Conservation (phyloP, 2,888 invertebrate species). For the Sphaerophoria rueppellii region DNA sequence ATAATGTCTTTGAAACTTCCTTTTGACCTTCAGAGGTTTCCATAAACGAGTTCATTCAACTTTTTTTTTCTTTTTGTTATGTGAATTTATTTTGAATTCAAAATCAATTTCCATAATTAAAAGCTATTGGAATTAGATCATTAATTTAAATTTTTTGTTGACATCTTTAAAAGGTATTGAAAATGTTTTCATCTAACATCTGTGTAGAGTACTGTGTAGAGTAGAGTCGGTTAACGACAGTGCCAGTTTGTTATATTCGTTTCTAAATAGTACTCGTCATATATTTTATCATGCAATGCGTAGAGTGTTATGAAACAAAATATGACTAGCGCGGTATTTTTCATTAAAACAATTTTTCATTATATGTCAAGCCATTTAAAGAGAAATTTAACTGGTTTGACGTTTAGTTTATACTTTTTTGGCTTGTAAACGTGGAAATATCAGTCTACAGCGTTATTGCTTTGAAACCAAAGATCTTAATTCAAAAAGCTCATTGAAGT, state of each 20-base stretch:
- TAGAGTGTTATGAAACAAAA: too few relatives aligned
- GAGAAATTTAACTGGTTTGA: too few relatives aligned
- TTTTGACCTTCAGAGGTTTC: neutral
- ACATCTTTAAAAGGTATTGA: neutral
- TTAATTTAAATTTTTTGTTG: slow-evolving; percentile 18
- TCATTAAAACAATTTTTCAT: too few relatives aligned
- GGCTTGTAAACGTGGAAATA: too few relatives aligned
- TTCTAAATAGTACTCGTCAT: neutral
- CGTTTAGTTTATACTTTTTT: too few relatives aligned
- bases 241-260: neutral
- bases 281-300: neutral
- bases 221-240: neutral
- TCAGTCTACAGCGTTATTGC: too few relatives aligned
- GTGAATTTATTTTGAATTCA: neutral
- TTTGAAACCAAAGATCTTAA: too few relatives aligned
- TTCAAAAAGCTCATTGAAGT: too few relatives aligned
- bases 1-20: neutral
- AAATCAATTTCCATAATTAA: slow-evolving; percentile 25
- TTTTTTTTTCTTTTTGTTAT: neutral
- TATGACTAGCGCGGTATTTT: too few relatives aligned
- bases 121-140: slow-evolving; percentile 23
- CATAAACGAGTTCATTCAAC: neutral
- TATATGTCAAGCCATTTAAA: too few relatives aligned
- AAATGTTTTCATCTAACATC: neutral
- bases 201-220: neutral